Conservation (phyloP, 2,888 invertebrate species). For the Drosophila subquinaria region DNA sequence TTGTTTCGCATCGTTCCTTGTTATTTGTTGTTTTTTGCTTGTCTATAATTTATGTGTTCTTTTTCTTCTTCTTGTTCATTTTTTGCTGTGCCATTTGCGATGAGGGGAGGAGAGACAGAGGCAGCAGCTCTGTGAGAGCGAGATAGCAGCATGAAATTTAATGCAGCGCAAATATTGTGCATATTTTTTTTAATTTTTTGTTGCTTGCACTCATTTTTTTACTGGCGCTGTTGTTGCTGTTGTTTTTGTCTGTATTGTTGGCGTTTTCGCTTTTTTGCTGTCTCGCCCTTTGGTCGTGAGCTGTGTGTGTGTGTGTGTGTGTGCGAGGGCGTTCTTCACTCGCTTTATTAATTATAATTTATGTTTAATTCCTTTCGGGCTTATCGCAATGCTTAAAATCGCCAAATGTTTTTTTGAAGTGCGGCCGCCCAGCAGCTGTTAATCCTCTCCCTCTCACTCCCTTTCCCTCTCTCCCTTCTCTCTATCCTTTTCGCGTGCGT, state of each 20-base stretch:
- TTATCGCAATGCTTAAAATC: conserved; percentile 55
- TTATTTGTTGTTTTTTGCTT: conserved; percentile 41
- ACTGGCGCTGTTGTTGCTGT: conserved; percentile 14
- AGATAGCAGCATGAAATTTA: conserved; percentile 53
- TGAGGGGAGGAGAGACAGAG: background rate
- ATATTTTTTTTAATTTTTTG: conserved; percentile 27
- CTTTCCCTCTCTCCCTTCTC: background rate
- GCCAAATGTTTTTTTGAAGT: conserved; percentile 48
- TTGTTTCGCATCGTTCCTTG: conserved; percentile 27
- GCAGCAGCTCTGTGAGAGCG: conserved; percentile 8
- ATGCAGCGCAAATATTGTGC: conserved; percentile 65
- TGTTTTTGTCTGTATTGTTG: conserved; percentile 6
- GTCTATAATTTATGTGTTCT: conserved; percentile 71
- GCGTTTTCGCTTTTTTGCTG: conserved; percentile 33
- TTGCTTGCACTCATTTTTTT: conserved; percentile 11
- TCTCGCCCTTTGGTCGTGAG: conserved; percentile 63
- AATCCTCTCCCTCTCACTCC: too few species aligned
- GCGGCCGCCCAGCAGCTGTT: conserved; percentile 10
- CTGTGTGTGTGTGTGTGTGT: conserved; percentile 20
- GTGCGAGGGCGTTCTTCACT: conserved; percentile 21
- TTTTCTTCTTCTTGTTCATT: conserved; percentile 22
- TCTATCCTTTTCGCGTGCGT: conserved; percentile 46
- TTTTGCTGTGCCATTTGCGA: conserved; percentile 20
- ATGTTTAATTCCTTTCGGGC: conserved; percentile 63
- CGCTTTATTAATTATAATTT: conserved; percentile 77